A percentile compares a stretch with the other conserved stretches of the same genome.
Conservation (phyloP, 2,113 vertebrate genomes). For the Calyptommatus sinebrachiatus region DNA sequence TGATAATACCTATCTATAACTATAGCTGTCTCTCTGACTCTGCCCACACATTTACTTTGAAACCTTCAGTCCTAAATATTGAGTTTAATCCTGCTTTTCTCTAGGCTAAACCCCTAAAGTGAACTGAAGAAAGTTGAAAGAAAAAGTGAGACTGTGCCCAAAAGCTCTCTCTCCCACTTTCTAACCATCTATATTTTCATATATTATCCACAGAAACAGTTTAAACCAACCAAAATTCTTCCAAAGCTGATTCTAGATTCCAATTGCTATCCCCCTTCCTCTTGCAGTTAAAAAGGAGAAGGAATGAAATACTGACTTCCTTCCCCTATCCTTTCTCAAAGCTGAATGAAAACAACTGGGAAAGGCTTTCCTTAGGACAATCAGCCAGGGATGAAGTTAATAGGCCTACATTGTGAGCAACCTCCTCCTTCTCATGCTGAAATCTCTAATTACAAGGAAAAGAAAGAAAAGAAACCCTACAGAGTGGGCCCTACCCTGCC, state of each 20-base stretch:
- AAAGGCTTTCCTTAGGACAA: constrained; percentile 43
- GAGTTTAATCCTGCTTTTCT: too few species aligned
- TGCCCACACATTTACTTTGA: too few species aligned
- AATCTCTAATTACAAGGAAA: constrained; percentile 49
- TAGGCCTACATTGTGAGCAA: constrained; percentile 39
- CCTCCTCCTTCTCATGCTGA: constrained; percentile 41
- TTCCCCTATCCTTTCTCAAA: constrained; percentile 18
- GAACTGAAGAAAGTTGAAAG: too few species aligned
- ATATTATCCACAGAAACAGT: neutral
- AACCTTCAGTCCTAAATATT: too few species aligned
- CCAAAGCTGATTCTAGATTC: neutral
- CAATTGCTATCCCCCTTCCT: fast-evolving
- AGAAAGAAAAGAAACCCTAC: constrained; percentile 7
- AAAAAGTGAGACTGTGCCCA: too few species aligned
- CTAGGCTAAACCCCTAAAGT: too few species aligned
- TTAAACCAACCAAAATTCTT: neutral
- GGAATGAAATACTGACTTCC: neutral
- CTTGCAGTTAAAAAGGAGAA: fast-evolving
- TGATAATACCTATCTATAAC: too few species aligned
- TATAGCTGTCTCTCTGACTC: too few species aligned
- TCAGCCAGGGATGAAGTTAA: constrained; percentile 53
- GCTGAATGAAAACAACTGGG: constrained; percentile 36
- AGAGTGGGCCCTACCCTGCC: neutral
- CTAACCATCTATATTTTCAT: too few species aligned
- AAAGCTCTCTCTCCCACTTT: too few species aligned